Conservation (phyloP, 2,797 vertebrate genomes). For the Brachymystax lenok region DNA sequence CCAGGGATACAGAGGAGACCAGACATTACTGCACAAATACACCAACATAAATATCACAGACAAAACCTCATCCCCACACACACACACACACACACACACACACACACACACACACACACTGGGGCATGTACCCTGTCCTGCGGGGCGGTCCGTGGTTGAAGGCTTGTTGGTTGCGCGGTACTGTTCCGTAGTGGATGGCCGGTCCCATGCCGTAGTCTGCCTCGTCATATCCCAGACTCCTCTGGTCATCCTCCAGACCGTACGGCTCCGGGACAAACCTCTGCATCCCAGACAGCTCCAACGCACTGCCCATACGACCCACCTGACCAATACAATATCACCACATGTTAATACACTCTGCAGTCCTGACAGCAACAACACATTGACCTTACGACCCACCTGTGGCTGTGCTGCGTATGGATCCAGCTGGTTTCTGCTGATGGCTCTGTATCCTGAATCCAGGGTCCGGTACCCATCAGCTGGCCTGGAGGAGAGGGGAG, state of each 20-base stretch:
- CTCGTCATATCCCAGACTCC: slow-evolving; percentile 90
- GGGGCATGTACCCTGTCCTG: slow-evolving; percentile 80
- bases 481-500: slow-evolving; percentile 52
- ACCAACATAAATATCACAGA: background rate
- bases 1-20: background rate
- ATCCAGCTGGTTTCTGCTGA: slow-evolving; percentile 88
- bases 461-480: slow-evolving; percentile 80
- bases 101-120: background rate
- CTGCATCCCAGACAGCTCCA: slow-evolving; percentile 83
- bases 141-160: slow-evolving; percentile 78
- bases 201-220: slow-evolving; percentile 86
- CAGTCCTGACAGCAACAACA: too few species aligned
- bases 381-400: slow-evolving; percentile 72
- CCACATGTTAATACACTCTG: too few species aligned
- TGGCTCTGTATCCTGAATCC: slow-evolving; percentile 85
- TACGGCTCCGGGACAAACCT: slow-evolving; percentile 89
- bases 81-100: background rate
- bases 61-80: background rate
- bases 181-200: slow-evolving; percentile 84
- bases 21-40: background rate
- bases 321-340: too few species aligned
- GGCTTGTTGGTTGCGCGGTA: slow-evolving; percentile 77
- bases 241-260: slow-evolving; percentile 91
- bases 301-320: too few species aligned
- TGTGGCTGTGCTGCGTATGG: slow-evolving; percentile 88